phyloP scores from a whole-genome alignment of 1,140 invertebrate genomes.

The Hestina assimilis region DNA sequence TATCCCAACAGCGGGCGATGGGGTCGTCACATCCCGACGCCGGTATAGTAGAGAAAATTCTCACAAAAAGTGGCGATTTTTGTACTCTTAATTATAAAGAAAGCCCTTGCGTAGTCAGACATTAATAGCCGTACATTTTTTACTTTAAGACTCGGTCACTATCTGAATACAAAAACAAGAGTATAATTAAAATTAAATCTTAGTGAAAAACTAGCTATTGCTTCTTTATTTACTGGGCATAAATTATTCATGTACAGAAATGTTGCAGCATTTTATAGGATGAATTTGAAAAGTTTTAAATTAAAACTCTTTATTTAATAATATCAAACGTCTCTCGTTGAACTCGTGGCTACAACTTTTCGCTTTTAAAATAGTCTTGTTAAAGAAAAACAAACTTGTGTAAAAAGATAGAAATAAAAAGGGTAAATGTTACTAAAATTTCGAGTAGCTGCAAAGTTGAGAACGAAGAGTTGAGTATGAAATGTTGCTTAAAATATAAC shows the following conservation, averaged over 20 bases:
- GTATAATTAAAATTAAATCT: slow-evolving; percentile 4
- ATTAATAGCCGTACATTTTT: slow-evolving; percentile 7
- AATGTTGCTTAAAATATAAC: slow-evolving; percentile 62
- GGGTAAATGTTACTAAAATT: slow-evolving; percentile 16
- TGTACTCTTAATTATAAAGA: slow-evolving; percentile 5
- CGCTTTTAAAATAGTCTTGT: slow-evolving; percentile 8
- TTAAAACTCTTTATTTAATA: slow-evolving; percentile 13
- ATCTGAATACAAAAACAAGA: slow-evolving; percentile 1
- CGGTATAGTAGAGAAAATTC: background rate
- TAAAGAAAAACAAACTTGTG: slow-evolving; percentile 7
- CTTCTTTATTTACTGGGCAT: background rate
- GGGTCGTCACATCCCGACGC: too few relatives aligned
- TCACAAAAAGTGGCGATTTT: background rate
- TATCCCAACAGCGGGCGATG: too few relatives aligned
- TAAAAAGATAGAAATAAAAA: background rate
- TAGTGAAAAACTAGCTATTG: slow-evolving; percentile 2
- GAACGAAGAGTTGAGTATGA: slow-evolving; percentile 38
- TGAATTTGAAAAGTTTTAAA: slow-evolving; percentile 9
- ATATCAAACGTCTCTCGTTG: slow-evolving; percentile 5
- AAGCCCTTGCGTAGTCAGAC: slow-evolving; percentile 1
- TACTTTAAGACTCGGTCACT: background rate
- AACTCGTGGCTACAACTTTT: slow-evolving; percentile 17
- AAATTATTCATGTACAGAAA: background rate
- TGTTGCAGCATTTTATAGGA: slow-evolving; percentile 1
- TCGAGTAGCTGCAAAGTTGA: slow-evolving; percentile 30